Percentiles rank a stretch among this genome's conserved stretches.
These are phyloP conservation scores for Colletes collaris DNA, from an alignment of 2,888 invertebrate species.

Conservation along the genomic window DNA sequence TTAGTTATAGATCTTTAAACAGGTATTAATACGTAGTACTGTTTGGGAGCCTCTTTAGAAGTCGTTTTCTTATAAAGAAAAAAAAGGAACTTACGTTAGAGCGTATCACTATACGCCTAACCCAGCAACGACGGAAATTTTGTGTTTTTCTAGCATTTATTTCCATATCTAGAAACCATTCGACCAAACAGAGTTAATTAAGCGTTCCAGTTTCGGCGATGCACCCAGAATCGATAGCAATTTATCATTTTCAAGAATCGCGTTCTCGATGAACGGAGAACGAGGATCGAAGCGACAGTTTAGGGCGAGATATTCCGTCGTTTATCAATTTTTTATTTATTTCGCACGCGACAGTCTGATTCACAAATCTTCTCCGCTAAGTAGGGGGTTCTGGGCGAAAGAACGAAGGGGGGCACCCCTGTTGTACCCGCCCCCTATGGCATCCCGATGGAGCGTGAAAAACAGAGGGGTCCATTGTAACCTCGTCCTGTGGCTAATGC, in stretches of 20 bases:
- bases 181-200: too few relatives aligned
- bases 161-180: too few relatives aligned
- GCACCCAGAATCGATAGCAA: neutral
- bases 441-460: slow-evolving; percentile 70
- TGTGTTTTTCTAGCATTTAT: too few relatives aligned
- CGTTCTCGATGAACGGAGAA: neutral
- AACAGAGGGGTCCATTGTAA: slow-evolving; percentile 74
- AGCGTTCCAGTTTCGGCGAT: too few relatives aligned
- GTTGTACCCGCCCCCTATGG: slow-evolving; percentile 26
- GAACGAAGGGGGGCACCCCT: slow-evolving; percentile 52
- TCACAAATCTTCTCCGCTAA: slow-evolving; percentile 64
- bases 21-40: too few relatives aligned
- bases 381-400: slow-evolving; percentile 54
- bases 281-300: neutral
- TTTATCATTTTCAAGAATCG: neutral
- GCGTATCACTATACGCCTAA: too few relatives aligned
- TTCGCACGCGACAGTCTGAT: slow-evolving; percentile 56
- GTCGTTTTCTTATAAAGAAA: too few relatives aligned
- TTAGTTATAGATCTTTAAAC: too few relatives aligned
- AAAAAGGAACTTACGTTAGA: too few relatives aligned
- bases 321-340: slow-evolving; percentile 55
- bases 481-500: slow-evolving; percentile 74
- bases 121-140: too few relatives aligned
- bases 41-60: too few relatives aligned
- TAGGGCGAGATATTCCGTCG: slow-evolving; percentile 13